Conservation (phyloP, 2,888 invertebrate species). For the Chesias legatella region DNA sequence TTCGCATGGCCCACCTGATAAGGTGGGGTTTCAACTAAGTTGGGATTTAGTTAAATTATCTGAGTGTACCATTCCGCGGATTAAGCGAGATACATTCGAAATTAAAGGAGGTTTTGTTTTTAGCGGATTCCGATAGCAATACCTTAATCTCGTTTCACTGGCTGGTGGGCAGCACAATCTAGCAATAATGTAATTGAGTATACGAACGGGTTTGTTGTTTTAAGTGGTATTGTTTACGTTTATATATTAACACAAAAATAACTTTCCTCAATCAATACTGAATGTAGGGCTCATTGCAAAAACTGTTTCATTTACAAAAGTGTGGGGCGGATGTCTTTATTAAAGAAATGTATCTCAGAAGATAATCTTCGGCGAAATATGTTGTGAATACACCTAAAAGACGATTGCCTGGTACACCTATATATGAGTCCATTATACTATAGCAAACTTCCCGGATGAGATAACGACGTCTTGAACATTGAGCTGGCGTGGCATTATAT, state of each 20-base stretch:
- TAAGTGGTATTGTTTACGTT: conserved; percentile 14
- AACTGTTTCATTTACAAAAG: no score
- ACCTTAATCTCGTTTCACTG: conserved; percentile 52
- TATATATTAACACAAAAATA: not conserved
- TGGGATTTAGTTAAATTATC: conserved; percentile 44
- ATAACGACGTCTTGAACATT: no score
- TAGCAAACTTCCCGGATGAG: no score
- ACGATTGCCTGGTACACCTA: no score
- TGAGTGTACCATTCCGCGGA: conserved; percentile 41
- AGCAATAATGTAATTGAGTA: conserved; percentile 34
- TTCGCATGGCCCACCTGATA: conserved; percentile 18
- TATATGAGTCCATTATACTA: no score
- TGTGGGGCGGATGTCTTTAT: no score
- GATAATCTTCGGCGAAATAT: no score
- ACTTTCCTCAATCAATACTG: no score
- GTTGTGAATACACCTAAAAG: no score
- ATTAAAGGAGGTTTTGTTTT: conserved; percentile 45
- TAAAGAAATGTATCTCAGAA: no score
- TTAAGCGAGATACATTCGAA: conserved; percentile 44
- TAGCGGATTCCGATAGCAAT: conserved; percentile 36
- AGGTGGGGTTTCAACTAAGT: conserved; percentile 20
- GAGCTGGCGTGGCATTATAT: no score
- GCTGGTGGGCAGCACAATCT: conserved; percentile 43
- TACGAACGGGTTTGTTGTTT: conserved; percentile 28
- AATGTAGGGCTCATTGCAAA: no score